phyloP scores from a whole-genome alignment of 2,113 vertebrate genomes.

The Chrysemys picta region DNA sequence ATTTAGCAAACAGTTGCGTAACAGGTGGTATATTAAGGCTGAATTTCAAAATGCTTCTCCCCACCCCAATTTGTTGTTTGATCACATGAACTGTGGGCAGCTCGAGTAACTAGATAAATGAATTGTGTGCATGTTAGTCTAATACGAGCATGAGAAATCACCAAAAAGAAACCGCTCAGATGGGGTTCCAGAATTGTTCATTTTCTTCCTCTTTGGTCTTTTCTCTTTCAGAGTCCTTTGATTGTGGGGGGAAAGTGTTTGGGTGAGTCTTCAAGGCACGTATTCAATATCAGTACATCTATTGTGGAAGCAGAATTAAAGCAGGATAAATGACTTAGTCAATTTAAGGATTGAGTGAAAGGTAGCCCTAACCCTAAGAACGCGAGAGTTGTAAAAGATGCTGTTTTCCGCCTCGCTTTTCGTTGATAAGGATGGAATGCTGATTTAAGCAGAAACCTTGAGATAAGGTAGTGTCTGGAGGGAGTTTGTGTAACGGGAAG shows the following conservation, averaged over 20 bases:
- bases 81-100: background rate
- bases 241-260: fast-evolving
- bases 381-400: too few relatives aligned
- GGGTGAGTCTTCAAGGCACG: fast-evolving
- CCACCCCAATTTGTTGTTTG: background rate
- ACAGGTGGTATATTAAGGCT: background rate
- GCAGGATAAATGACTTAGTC: too few relatives aligned
- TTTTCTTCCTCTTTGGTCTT: background rate
- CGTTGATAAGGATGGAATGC: too few relatives aligned
- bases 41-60: background rate
- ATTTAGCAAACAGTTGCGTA: background rate
- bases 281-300: fast-evolving
- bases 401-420: too few relatives aligned
- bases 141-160: background rate
- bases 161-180: fast-evolving
- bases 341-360: too few relatives aligned
- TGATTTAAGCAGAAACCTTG: too few relatives aligned
- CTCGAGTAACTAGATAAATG: background rate
- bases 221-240: background rate
- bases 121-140: background rate
- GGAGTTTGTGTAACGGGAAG: too few relatives aligned
- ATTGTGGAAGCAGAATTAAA: too few relatives aligned
- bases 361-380: too few relatives aligned
- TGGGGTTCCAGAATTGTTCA: background rate
- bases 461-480: too few relatives aligned